These are phyloP conservation scores for Dascillus cervinus DNA, from an alignment of 2,888 invertebrate genomes.

Conservation along the genomic window DNA sequence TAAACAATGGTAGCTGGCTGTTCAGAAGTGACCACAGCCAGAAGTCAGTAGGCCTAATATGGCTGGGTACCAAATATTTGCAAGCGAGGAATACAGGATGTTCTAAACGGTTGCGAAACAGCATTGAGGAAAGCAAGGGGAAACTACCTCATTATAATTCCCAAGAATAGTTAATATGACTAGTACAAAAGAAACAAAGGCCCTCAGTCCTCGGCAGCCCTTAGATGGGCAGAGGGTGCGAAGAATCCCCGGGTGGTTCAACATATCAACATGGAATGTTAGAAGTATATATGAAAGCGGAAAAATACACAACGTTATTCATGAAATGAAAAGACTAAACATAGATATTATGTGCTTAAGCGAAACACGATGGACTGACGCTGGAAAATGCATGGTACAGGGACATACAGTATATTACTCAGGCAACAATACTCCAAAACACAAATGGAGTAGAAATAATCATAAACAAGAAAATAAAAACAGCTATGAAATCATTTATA, in stretches of 20 bases:
- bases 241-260: conserved; percentile 7
- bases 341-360: conserved; percentile 11
- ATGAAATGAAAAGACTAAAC: conserved; percentile 13
- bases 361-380: conserved; percentile 9
- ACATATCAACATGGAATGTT: conserved; percentile 13
- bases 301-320: conserved; percentile 8
- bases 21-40: too few species aligned
- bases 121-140: conserved; percentile 6
- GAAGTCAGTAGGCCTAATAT: too few species aligned
- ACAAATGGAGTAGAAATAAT: conserved; percentile 8
- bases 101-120: conserved; percentile 1
- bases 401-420: conserved; percentile 9
- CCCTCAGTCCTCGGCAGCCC: conserved; percentile 8
- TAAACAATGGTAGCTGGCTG: too few species aligned
- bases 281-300: conserved; percentile 9
- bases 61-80: conserved; percentile 14
- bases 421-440: conserved; percentile 7
- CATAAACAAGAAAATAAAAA: conserved; percentile 6
- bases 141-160: conserved; percentile 5
- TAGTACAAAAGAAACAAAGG: conserved; percentile 2
- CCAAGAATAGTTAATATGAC: conserved; percentile 3
- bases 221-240: conserved; percentile 12
- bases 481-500: too few species aligned
- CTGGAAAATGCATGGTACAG: conserved; percentile 7
- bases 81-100: not conserved